Base-by-base conservation (phyloP, 2,888 invertebrate genomes). In the Periphyllus acericola region DNA sequence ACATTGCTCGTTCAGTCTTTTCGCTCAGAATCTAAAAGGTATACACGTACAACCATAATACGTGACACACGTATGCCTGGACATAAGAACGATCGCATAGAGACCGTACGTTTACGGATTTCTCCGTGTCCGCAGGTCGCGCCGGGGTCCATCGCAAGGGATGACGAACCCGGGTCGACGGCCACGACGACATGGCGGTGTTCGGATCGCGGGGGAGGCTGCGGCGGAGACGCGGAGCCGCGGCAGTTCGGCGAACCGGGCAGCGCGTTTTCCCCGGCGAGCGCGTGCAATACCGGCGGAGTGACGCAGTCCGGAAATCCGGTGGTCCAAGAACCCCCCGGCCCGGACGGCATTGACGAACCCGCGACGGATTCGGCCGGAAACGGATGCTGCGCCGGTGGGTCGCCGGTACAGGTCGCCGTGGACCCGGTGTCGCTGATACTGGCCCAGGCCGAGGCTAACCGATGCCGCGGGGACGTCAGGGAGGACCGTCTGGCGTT, bases 361-460 rank as follows among this genome's bases (percentile, higher is more conserved):
- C 82, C 82, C 36, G 21, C 68, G 11, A 2, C n/a, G n/a, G n/a
- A n/a, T n/a, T n/a, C n/a, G n/a, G n/a, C 71, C 34, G 79, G 55
- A 34, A 32, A 34, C n/a, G 36, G 21, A 29, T 60, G 71, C 32
- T 25, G 71, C 25, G 66, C 11, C 29, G 29, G 52, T 19, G 32
- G 32, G 0, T 32, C 75, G 75, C 40, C 68, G 19, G 40, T 29
- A 29, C 1, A 68, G 11, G 82, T 29, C 1, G 32, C 52, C 40
- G 68, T 81, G n/a, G 81, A 82, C 46, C 46, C 82, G 14, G 82
- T 82, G 40, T 82, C 82, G 32, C 82, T 82, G 52, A 71, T 71
- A 32, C 2, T 82, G 34, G 82, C 82, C 11, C 82, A 82, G 52
- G 82, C 82, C 32, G 71, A 82, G 46, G 82, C 82, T 25, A 82